A percentile compares a stretch with the other conserved stretches of the same genome.
Evolutionary conservation across 2,797 vertebrate genomes (phyloP).

Genomic region (Arnoldichthys spilopterus): DNA sequence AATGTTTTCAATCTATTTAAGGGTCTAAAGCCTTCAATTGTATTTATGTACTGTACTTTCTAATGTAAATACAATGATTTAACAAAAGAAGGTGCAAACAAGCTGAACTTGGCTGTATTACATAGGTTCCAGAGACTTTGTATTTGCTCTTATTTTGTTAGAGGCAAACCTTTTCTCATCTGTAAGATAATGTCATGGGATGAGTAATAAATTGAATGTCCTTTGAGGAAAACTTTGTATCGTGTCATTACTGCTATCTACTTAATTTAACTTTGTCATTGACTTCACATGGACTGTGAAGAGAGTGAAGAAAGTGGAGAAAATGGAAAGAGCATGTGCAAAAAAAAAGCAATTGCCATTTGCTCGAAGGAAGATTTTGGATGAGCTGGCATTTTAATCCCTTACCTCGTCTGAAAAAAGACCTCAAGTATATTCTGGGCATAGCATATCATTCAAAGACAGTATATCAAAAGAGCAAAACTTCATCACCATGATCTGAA

Average conservation of each 20-base stretch:
- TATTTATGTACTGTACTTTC: constrained; percentile 67
- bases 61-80: constrained; percentile 60
- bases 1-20: constrained; percentile 68
- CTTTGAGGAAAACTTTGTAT: constrained; percentile 36
- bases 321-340: not conserved
- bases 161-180: constrained; percentile 54
- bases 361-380: constrained; percentile 40
- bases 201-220: constrained; percentile 60
- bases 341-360: constrained; percentile 5
- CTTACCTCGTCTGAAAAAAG: constrained; percentile 25
- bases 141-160: constrained; percentile 66
- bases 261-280: constrained; percentile 12
- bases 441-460: constrained; percentile 22
- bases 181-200: constrained; percentile 61
- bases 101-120: constrained; percentile 53
- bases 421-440: constrained; percentile 16
- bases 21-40: constrained; percentile 57
- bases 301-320: not conserved
- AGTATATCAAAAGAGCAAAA: constrained; percentile 35
- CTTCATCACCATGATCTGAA: constrained; percentile 34
- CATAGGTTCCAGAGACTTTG: constrained; percentile 58
- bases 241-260: constrained; percentile 28
- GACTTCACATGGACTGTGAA: not conserved
- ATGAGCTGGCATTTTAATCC: constrained; percentile 40
- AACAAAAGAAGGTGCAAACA: constrained; percentile 45